phyloP scores from a whole-genome alignment of 2,888 invertebrate species.

The Nemurella pictetii region DNA sequence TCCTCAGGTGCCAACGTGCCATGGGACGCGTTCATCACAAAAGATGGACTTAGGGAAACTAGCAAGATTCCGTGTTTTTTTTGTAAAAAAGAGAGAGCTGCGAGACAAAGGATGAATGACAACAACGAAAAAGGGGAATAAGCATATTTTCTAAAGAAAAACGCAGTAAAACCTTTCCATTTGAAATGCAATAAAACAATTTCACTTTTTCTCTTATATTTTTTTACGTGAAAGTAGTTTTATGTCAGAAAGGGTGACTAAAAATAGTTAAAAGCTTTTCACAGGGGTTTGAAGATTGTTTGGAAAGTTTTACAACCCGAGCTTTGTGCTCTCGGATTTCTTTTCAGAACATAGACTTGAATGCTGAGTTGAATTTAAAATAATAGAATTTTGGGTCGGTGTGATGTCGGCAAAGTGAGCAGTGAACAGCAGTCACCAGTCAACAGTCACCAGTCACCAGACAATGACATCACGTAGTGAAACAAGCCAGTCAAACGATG shows the following conservation, averaged over 20 bases:
- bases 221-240: neutral
- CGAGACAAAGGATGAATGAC: neutral
- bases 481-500: too few relatives aligned
- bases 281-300: too few relatives aligned
- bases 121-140: neutral
- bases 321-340: neutral
- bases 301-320: neutral
- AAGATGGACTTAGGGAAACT: neutral
- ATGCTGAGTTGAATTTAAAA: neutral
- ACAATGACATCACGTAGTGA: too few relatives aligned
- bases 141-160: neutral
- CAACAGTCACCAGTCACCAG: too few relatives aligned
- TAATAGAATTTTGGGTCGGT: neutral
- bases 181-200: conserved; percentile 3
- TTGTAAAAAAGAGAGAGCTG: neutral
- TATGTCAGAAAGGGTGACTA: neutral
- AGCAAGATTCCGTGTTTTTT: neutral
- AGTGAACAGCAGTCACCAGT: too few relatives aligned
- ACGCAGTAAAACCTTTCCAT: neutral
- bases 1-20: too few relatives aligned
- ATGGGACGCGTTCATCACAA: too few relatives aligned
- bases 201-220: neutral
- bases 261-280: neutral
- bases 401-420: too few relatives aligned
- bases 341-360: neutral